A percentile compares a stretch with the other conserved stretches of the same genome.
These are phyloP conservation scores for Geopemphigus sp. DNA, from an alignment of 1,140 invertebrate genomes.

Conservation along the genomic window DNA sequence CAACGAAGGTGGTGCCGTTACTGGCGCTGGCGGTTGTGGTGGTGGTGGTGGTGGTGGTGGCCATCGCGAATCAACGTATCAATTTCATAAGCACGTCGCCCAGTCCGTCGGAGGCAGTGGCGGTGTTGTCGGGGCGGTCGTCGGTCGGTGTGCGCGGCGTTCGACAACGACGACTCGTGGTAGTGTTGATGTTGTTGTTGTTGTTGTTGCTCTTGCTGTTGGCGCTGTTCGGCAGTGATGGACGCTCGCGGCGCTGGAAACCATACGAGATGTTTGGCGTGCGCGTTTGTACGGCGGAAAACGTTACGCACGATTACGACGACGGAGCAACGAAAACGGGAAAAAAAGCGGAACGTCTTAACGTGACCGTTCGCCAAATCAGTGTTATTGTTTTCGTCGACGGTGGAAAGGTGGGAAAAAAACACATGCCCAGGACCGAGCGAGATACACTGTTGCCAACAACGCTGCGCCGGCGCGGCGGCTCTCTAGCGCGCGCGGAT, in stretches of 20 bases:
- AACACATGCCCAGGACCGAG: slow-evolving; percentile 41
- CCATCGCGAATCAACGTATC: not conserved
- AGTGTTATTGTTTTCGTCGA: slow-evolving; percentile 45
- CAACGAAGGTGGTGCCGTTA: not conserved
- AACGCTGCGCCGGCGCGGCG: not conserved
- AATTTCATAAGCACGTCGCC: not conserved
- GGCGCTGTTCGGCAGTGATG: not conserved
- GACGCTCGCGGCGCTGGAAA: not conserved
- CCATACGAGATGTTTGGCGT: slow-evolving; percentile 1
- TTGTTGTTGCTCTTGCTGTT: no score
- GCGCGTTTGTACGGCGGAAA: not conserved
- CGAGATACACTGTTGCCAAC: slow-evolving; percentile 47
- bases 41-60: no score
- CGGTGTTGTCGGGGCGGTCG: not conserved
- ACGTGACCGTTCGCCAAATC: slow-evolving; percentile 38
- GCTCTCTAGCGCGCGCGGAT: not conserved
- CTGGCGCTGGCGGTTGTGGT: no score
- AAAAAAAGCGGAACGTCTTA: slow-evolving; percentile 21
- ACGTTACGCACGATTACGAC: no score
- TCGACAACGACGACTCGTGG: no score
- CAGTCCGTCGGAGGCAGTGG: not conserved
- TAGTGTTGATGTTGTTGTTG: no score
- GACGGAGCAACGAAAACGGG: no score
- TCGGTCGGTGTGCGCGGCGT: not conserved
- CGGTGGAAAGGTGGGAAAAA: slow-evolving; percentile 39